Percentiles rank a stretch among this genome's conserved stretches.
These are phyloP conservation scores for Drosophila nikananu DNA, from an alignment of 1,140 invertebrate species.

Conservation along the genomic window DNA sequence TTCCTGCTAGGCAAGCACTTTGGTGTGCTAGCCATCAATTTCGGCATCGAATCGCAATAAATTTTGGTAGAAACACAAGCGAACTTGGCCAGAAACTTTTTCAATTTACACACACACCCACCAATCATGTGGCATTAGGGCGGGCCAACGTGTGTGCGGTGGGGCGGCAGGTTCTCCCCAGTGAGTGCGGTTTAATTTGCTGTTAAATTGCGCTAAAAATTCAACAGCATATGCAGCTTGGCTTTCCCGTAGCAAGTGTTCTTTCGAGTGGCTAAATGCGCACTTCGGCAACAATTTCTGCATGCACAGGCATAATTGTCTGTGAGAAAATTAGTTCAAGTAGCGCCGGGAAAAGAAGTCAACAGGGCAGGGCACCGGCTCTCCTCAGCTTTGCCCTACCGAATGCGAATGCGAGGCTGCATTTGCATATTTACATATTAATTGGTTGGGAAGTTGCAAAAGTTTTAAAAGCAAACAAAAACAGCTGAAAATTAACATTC, in stretches of 20 bases:
- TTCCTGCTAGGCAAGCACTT: conserved; percentile 21
- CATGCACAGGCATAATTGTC: conserved; percentile 62
- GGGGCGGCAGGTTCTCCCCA: conserved; percentile 10
- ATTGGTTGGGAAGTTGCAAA: conserved; percentile 14
- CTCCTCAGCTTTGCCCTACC: neutral
- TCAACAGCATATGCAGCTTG: conserved; percentile 45
- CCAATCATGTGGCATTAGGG: conserved; percentile 55
- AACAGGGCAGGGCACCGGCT: neutral
- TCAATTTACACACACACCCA: conserved; percentile 69
- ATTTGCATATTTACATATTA: conserved; percentile 6
- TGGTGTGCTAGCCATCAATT: conserved; percentile 63
- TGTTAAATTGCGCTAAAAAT: conserved; percentile 79
- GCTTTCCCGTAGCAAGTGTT: conserved; percentile 25
- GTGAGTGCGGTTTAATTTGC: conserved; percentile 73
- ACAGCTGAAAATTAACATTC: conserved; percentile 1
- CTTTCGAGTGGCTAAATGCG: conserved; percentile 46
- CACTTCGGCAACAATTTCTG: conserved; percentile 49
- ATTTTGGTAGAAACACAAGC: conserved; percentile 64
- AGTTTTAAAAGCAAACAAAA: conserved; percentile 10
- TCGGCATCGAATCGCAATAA: conserved; percentile 66
- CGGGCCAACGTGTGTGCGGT: conserved; percentile 5
- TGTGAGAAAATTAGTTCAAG: conserved; percentile 60
- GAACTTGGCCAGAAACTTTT: conserved; percentile 78
- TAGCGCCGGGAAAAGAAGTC: conserved; percentile 10
- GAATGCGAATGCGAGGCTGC: neutral